Conservation (phyloP, 2,797 vertebrate species). For the Melanotaenia pygmaea region DNA sequence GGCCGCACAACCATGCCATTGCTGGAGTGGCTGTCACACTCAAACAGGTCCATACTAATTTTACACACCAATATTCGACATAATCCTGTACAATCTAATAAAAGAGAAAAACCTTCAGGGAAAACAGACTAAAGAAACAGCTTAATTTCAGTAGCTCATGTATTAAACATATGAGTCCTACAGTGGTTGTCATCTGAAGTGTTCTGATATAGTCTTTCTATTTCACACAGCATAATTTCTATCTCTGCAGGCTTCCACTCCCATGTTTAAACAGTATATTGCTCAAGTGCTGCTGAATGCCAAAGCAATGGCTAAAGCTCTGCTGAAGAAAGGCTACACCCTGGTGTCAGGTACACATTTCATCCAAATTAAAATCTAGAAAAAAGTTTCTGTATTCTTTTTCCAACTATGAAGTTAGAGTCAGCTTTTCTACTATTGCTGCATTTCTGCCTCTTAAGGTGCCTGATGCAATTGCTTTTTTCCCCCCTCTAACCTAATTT, state of each 20-base stretch:
- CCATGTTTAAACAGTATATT: conserved; percentile 87
- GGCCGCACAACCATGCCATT: conserved; percentile 90
- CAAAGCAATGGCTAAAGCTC: conserved; percentile 85
- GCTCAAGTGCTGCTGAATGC: conserved; percentile 86
- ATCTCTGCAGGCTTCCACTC: conserved; percentile 81
- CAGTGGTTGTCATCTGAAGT: conserved; percentile 9
- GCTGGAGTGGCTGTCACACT: conserved; percentile 88
- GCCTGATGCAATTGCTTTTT: conserved; percentile 21
- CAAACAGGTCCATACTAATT: conserved; percentile 81
- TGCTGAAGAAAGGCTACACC: conserved; percentile 86
- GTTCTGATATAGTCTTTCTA: conserved; percentile 17
- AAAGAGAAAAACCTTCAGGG: background rate
- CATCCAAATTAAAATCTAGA: background rate
- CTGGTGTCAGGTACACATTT: conserved; percentile 84
- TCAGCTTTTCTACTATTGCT: conserved; percentile 1
- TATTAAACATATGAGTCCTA: conserved; percentile 16
- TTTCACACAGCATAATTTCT: conserved; percentile 18
- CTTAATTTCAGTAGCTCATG: conserved; percentile 1
- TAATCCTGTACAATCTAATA: background rate
- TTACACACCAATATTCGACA: background rate
- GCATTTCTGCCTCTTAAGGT: conserved; percentile 7
- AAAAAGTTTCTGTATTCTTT: background rate
- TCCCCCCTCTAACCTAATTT: conserved; percentile 24
- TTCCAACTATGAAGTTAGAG: background rate
- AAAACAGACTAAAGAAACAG: background rate